phyloP scores from a whole-genome alignment of 1,140 invertebrate species.

The Drosophila bifasciata region DNA sequence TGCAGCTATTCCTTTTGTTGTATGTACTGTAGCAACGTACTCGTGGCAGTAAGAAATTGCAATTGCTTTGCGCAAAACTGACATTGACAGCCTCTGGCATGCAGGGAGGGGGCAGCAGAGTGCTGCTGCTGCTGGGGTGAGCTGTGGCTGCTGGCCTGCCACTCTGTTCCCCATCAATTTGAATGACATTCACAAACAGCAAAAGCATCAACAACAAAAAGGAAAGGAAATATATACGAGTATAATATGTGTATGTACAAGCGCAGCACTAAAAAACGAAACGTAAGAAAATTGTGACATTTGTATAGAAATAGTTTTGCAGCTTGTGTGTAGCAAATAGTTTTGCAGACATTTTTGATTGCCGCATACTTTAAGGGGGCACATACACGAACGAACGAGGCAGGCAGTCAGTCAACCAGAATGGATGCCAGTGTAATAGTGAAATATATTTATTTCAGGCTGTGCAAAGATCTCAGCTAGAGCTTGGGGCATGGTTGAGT shows the following conservation, averaged over 20 bases:
- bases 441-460: slow-evolving; percentile 10
- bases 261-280: not conserved
- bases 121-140: slow-evolving; percentile 19
- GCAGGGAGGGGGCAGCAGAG: not conserved
- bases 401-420: slow-evolving; percentile 28
- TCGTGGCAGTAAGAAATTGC: slow-evolving; percentile 58
- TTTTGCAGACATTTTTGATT: slow-evolving; percentile 80
- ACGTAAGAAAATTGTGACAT: slow-evolving; percentile 39
- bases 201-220: slow-evolving; percentile 32
- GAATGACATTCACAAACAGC: slow-evolving; percentile 77
- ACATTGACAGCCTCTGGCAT: slow-evolving; percentile 62
- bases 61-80: slow-evolving; percentile 66
- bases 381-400: no score
- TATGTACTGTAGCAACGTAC: not conserved
- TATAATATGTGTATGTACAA: not conserved
- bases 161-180: slow-evolving; percentile 71
- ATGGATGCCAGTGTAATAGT: slow-evolving; percentile 14
- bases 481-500: no score
- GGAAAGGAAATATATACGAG: slow-evolving; percentile 30
- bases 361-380: slow-evolving; percentile 69
- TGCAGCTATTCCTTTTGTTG: slow-evolving; percentile 40
- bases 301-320: slow-evolving; percentile 79
- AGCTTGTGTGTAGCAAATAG: slow-evolving; percentile 72
- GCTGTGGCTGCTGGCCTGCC: slow-evolving; percentile 45
- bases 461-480: no score